Percentiles rank a stretch among this genome's conserved stretches.
Evolutionary conservation across 2,113 vertebrate genomes (phyloP).

Genomic region (Stomatorhinus ivindoensis): DNA sequence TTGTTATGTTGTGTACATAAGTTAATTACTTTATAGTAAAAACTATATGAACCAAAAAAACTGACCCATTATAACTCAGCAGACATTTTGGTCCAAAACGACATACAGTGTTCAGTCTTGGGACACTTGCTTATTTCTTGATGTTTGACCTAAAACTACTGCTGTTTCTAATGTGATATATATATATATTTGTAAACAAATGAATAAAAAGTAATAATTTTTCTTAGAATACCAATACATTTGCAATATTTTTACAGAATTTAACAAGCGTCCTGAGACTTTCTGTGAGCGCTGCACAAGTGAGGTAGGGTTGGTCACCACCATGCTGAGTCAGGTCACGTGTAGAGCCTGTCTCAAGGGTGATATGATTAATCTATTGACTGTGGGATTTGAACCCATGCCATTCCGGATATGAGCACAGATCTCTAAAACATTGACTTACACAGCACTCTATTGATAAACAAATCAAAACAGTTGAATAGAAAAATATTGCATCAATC

Average conservation of each 20-base stretch:
- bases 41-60: neutral
- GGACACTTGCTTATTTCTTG: neutral
- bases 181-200: neutral
- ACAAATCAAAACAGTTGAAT: neutral
- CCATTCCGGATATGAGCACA: neutral
- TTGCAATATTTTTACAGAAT: neutral
- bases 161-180: neutral
- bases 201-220: neutral
- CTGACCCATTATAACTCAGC: neutral
- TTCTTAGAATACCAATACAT: neutral
- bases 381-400: neutral
- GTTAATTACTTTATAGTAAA: neutral
- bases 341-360: neutral
- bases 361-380: neutral
- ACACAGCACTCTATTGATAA: neutral
- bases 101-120: neutral
- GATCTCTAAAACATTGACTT: neutral
- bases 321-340: neutral
- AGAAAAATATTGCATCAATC: neutral
- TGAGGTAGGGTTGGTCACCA: neutral
- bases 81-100: neutral
- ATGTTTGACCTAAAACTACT: neutral
- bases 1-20: neutral
- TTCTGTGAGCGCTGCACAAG: neutral
- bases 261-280: neutral